These are phyloP conservation scores for Hirtodrosophila alboralis DNA, from an alignment of 2,888 invertebrate genomes.

Conservation along the genomic window DNA sequence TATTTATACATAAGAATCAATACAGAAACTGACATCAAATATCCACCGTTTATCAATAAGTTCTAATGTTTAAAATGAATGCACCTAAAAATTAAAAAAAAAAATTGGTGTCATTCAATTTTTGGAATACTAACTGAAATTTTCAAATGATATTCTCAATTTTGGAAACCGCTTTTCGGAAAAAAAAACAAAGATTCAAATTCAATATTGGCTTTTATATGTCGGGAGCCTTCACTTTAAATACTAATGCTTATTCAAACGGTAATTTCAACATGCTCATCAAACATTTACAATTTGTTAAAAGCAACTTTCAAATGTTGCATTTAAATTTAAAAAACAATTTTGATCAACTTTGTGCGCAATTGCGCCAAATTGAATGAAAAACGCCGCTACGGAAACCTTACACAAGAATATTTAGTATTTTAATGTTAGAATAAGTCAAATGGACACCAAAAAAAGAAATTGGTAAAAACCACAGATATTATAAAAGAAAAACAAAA, in stretches of 20 bases:
- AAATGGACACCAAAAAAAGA: conserved; percentile 13
- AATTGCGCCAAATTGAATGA: conserved; percentile 38
- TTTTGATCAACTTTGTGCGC: conserved; percentile 45
- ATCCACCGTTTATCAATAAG: conserved; percentile 40
- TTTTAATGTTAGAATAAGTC: conserved; percentile 42
- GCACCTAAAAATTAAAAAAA: conserved; percentile 27
- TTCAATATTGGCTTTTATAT: background rate
- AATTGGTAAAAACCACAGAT: conserved; percentile 23
- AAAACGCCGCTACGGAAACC: conserved; percentile 75
- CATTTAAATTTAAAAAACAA: conserved; percentile 22
- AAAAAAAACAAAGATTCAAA: too few species aligned
- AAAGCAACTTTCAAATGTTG: conserved; percentile 5
- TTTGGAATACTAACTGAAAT: background rate
- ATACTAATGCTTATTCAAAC: conserved; percentile 21
- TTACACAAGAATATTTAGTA: conserved; percentile 52
- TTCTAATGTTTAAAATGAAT: conserved; percentile 35
- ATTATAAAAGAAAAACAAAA: too few species aligned
- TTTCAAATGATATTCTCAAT: conserved; percentile 3
- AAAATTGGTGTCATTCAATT: conserved; percentile 5
- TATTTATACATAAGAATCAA: conserved; percentile 30
- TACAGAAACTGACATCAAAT: conserved; percentile 32
- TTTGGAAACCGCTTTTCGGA: background rate
- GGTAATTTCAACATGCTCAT: conserved; percentile 26
- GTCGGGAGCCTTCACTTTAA: conserved; percentile 30
- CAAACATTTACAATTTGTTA: conserved; percentile 14